phyloP scores from a whole-genome alignment of 2,888 invertebrate genomes.

The Timandra comae region DNA sequence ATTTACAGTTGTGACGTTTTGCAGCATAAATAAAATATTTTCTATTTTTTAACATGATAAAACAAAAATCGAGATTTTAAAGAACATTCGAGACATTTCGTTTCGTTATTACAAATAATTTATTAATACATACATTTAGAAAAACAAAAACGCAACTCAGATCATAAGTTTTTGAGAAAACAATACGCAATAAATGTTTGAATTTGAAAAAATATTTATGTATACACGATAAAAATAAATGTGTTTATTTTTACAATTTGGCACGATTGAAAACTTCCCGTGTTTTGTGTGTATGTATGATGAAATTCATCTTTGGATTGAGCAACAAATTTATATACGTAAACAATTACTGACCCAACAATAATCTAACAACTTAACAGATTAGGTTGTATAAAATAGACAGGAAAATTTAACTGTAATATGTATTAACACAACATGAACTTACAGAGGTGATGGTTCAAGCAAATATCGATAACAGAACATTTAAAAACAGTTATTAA shows the following conservation, averaged over 20 bases:
- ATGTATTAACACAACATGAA: slow-evolving; percentile 13
- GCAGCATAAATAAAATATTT: slow-evolving; percentile 48
- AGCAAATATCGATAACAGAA: too few relatives aligned
- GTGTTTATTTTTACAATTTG: slow-evolving; percentile 48
- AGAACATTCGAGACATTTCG: slow-evolving; percentile 25
- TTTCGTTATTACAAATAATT: slow-evolving; percentile 19
- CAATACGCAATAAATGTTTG: slow-evolving; percentile 21
- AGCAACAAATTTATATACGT: slow-evolving; percentile 33
- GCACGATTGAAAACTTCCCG: slow-evolving; percentile 46
- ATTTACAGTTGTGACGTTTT: slow-evolving; percentile 66
- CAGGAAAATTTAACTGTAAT: slow-evolving; percentile 29
- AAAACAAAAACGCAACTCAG: slow-evolving; percentile 1
- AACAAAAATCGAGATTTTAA: slow-evolving; percentile 26
- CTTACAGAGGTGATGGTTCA: too few relatives aligned
- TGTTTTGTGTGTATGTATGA: slow-evolving; percentile 13
- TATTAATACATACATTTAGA: slow-evolving; percentile 14
- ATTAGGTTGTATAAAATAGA: slow-evolving; percentile 40
- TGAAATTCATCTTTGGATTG: slow-evolving; percentile 45
- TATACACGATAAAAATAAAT: slow-evolving; percentile 25
- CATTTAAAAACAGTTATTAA: too few relatives aligned
- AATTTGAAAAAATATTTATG: slow-evolving; percentile 1
- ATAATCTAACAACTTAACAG: slow-evolving; percentile 42
- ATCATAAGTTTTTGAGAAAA: slow-evolving; percentile 2
- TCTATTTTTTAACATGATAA: slow-evolving; percentile 26
- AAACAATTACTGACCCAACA: slow-evolving; percentile 52